phyloP scores from a whole-genome alignment of 2,113 vertebrate species.

The Pholis gunnellus region DNA sequence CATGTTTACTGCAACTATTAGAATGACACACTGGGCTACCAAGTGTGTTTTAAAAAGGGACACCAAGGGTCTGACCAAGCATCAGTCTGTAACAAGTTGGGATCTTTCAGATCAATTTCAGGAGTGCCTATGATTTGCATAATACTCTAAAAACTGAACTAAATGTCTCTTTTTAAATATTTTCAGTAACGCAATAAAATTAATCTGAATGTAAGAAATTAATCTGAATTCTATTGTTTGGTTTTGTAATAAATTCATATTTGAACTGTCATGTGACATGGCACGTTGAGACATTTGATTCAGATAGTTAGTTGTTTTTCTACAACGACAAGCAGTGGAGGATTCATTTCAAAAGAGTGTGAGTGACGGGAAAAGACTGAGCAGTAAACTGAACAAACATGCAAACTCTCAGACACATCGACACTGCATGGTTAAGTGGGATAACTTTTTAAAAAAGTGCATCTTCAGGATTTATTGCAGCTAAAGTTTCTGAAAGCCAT shows the following conservation, averaged over 20 bases:
- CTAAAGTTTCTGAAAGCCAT: neutral
- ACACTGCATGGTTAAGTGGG: neutral
- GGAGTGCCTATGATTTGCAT: too few species aligned
- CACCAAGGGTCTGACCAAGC: neutral
- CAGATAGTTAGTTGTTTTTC: neutral
- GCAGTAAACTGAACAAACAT: neutral
- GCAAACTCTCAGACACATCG: neutral
- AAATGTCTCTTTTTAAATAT: too few species aligned
- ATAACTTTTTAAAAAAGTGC: neutral
- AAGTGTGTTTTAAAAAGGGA: neutral
- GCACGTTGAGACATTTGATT: neutral
- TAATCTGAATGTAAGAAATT: too few species aligned
- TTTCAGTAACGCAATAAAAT: too few species aligned
- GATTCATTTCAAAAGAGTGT: neutral
- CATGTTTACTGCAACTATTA: too few species aligned
- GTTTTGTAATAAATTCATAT: too few species aligned
- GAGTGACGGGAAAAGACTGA: neutral
- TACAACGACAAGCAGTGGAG: neutral
- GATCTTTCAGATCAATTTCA: too few species aligned
- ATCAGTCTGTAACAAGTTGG: neutral
- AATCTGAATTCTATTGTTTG: too few species aligned
- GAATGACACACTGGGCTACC: too few species aligned
- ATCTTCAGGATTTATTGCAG: neutral
- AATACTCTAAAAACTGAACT: too few species aligned
- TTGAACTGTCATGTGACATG: too few species aligned